phyloP scores from a whole-genome alignment of 2,113 vertebrate species.

The Hyaena hyaena region DNA sequence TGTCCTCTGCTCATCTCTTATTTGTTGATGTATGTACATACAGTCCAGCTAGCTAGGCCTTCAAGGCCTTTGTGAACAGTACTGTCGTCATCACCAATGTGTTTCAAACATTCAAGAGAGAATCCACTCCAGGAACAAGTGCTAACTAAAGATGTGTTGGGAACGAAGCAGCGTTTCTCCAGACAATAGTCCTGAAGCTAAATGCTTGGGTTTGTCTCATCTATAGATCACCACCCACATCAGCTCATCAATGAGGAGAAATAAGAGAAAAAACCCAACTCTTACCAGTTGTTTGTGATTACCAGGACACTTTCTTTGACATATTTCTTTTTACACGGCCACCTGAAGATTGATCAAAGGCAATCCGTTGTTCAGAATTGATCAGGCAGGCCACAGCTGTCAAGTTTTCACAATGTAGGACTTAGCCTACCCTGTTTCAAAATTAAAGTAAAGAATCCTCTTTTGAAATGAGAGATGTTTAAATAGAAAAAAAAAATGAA shows the following conservation, averaged over 20 bases:
- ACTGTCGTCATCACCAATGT: background rate
- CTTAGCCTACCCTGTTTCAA: background rate
- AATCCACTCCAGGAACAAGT: background rate
- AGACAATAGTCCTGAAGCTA: fast-evolving
- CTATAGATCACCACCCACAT: background rate
- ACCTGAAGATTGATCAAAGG: background rate
- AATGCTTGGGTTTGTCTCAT: background rate
- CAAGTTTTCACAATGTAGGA: background rate
- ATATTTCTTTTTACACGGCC: background rate
- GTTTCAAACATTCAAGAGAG: background rate
- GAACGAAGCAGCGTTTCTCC: background rate
- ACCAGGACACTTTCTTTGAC: background rate
- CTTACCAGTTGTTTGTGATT: background rate
- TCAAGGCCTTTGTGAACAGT: background rate
- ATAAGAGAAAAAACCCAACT: background rate
- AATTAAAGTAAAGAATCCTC: background rate
- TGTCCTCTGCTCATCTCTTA: background rate
- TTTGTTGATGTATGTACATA: fast-evolving
- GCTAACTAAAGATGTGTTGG: background rate
- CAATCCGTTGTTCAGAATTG: background rate
- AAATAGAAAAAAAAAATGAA: background rate
- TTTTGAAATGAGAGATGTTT: slow-evolving; percentile 23
- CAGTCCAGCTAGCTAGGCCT: background rate
- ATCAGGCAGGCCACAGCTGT: background rate
- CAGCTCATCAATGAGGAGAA: background rate